Conservation (phyloP, 1,140 invertebrate species). For the Achatina immaculata region DNA sequence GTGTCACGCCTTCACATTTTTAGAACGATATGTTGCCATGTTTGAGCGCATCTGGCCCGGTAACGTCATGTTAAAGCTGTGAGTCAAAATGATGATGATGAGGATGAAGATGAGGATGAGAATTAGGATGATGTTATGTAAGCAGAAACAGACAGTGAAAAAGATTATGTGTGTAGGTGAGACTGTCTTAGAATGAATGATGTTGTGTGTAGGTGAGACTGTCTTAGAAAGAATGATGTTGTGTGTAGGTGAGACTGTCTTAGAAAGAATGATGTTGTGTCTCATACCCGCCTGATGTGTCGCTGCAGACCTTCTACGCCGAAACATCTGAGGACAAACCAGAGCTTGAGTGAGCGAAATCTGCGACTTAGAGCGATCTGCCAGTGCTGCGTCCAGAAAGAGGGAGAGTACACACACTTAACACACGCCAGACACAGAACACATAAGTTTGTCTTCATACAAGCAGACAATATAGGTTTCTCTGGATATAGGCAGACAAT, state of each 20-base stretch:
- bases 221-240: constrained; percentile 11
- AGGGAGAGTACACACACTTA: too few relatives aligned
- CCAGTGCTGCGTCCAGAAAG: constrained; percentile 67
- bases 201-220: constrained; percentile 7
- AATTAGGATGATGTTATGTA: neutral
- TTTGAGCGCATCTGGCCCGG: too few relatives aligned
- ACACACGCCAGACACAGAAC: too few relatives aligned
- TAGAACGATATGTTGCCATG: too few relatives aligned
- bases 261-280: constrained; percentile 7
- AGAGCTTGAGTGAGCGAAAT: constrained; percentile 70
- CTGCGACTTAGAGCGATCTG: constrained; percentile 69
- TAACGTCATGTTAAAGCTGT: too few relatives aligned
- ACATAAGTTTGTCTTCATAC: too few relatives aligned
- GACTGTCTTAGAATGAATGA: constrained; percentile 14
- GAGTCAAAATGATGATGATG: neutral
- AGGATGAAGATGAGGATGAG: neutral
- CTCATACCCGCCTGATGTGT: constrained; percentile 65
- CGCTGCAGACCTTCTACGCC: constrained; percentile 68
- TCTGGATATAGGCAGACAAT: too few relatives aligned
- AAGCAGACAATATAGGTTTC: neutral
- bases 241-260: constrained; percentile 9
- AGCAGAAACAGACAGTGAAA: neutral
- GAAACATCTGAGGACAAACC: constrained; percentile 70
- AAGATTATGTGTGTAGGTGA: constrained; percentile 7
- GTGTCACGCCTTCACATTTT: too few relatives aligned